Base-by-base conservation (phyloP, 64 coral and sea anemone species). In the Montipora sp. region DNA sequence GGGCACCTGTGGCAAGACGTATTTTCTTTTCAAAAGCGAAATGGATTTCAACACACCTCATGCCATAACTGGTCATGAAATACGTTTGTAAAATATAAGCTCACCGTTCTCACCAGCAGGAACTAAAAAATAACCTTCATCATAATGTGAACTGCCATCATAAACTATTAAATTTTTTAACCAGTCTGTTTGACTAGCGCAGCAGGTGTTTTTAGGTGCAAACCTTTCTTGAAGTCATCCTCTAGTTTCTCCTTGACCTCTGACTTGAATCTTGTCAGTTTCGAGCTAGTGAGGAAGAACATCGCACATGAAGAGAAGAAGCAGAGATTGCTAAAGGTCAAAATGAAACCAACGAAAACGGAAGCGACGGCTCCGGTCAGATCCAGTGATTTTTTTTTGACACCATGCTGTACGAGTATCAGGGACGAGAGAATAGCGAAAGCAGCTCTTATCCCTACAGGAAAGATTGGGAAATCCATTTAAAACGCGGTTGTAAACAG, bases 241-340 rank as follows among this genome's bases (percentile, higher is more conserved):
- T 99, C 98, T 27, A 99, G 79, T 71, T 94, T 90, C 50, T 80
- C 90, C 83, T 99, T 99, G 12, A 94, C 75, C 6, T 99, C 94
- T 44, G 98, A 77, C 79, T 93, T 96, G 58, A 94, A 95, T 78
- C 93, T 99, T 43, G 98, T 99, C 15, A 99, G 73, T 24, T 80
- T 89, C 0, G 98, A 99, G 47, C 91, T 93, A 69, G 89, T 87
- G 21, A 99, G 61, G 66, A 89, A 96, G 72, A 99, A 96, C 16
- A 91, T 87, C 3, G 96, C 45, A 21, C 95, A 86, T 4, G 94
- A 96, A 21, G 94, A 59, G 77, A 99, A 99, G 47, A 99, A 99
- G 55, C 98, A 99, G 5, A 99, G 82, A 81, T 96, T 99, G 44
- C 90, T 91, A 20, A 99, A 90, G 58, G 94, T 96, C 19, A 95